A percentile compares a stretch with the other conserved stretches of the same genome.
Evolutionary conservation across 2,797 vertebrate species (phyloP).

Genomic region (Malurus leucopterus): DNA sequence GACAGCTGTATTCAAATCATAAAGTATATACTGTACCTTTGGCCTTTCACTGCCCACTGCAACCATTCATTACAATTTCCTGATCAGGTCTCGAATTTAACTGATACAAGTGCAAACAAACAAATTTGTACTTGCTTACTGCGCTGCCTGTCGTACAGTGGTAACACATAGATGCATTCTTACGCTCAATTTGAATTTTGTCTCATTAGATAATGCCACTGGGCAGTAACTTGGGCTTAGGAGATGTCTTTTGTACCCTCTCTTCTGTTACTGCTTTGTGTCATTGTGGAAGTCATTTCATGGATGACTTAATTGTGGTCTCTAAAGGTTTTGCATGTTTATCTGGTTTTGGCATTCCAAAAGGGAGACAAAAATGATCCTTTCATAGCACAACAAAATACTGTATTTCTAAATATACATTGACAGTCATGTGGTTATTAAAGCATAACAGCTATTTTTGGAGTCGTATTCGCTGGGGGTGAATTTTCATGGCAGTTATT

Average conservation of each 20-base stretch:
- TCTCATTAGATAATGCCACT: background rate
- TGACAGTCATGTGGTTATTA: background rate
- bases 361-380: background rate
- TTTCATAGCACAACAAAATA: background rate
- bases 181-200: background rate
- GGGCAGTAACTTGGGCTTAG: background rate
- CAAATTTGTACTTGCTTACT: background rate
- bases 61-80: conserved; percentile 11
- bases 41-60: background rate
- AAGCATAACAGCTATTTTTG: background rate
- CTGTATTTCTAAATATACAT: background rate
- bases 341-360: background rate
- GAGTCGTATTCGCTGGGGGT: background rate
- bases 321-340: background rate
- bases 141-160: background rate
- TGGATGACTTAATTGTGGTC: background rate
- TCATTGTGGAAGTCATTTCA: conserved; percentile 4
- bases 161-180: background rate
- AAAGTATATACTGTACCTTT: background rate
- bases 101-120: background rate
- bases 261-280: background rate
- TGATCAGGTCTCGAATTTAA: background rate
- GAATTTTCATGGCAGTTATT: background rate
- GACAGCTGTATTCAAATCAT: conserved; percentile 38
- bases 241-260: background rate